Evolutionary conservation across 2,888 invertebrate species (phyloP).

Genomic region (Chrysomela aeneicollis): DNA sequence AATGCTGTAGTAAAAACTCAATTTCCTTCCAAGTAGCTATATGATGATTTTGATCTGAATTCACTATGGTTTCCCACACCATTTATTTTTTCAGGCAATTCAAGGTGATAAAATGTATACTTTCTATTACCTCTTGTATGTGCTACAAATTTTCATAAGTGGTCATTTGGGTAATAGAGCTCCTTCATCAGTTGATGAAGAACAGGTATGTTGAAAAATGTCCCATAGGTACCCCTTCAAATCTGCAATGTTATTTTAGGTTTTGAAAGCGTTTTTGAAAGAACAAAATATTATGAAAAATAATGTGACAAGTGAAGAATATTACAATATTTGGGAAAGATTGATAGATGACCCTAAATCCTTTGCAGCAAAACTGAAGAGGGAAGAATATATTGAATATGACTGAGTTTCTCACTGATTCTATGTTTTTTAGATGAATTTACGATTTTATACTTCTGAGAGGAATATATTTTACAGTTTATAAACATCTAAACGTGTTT

Average conservation of each 20-base stretch:
- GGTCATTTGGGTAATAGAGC: conserved; percentile 61
- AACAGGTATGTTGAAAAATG: conserved; percentile 54
- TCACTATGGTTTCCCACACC: conserved; percentile 53
- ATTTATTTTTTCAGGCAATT: conserved; percentile 62
- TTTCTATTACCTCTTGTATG: conserved; percentile 65
- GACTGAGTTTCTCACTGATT: background rate
- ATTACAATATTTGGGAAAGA: conserved; percentile 63
- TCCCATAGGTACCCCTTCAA: no score
- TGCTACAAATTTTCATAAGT: conserved; percentile 60
- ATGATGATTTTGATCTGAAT: background rate
- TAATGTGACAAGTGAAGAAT: conserved; percentile 60
- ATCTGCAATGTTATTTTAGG: no score
- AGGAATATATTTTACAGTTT: background rate
- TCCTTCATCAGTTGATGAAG: conserved; percentile 58
- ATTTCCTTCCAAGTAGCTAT: conserved; percentile 62
- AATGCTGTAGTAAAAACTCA: conserved; percentile 64
- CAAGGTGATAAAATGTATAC: conserved; percentile 65
- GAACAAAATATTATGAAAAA: conserved; percentile 59
- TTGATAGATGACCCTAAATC: conserved; percentile 55
- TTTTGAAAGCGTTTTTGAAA: conserved; percentile 62
- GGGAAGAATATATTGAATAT: conserved; percentile 33
- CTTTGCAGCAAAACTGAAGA: conserved; percentile 51
- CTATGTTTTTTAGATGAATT: background rate
- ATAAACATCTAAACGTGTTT: no score
- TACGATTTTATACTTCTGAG: background rate